These are phyloP conservation scores for Villa cingulata DNA, from an alignment of 2,888 invertebrate genomes.

Conservation along the genomic window DNA sequence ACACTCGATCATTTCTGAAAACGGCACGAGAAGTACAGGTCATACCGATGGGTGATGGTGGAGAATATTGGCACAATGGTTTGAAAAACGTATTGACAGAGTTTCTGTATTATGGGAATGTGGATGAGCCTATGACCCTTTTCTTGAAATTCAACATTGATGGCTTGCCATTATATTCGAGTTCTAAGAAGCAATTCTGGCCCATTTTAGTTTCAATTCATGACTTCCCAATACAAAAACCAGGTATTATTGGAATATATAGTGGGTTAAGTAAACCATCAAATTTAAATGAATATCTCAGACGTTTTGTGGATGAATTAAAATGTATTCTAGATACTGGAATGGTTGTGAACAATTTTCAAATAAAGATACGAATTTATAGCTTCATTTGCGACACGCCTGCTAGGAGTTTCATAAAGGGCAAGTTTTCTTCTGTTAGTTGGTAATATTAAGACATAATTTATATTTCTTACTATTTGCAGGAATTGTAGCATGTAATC, in stretches of 20 bases:
- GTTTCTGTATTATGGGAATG: too few species aligned
- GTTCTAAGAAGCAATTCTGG: not conserved
- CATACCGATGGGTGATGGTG: too few species aligned
- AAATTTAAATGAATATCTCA: not conserved
- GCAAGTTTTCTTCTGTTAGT: too few species aligned
- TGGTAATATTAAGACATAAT: too few species aligned
- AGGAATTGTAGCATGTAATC: not conserved
- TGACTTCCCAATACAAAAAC: not conserved
- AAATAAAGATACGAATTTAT: not conserved
- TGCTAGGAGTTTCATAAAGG: not conserved
- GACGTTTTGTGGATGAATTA: not conserved
- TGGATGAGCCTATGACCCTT: too few species aligned
- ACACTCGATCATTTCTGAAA: too few species aligned
- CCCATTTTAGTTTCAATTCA: not conserved
- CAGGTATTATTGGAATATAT: not conserved
- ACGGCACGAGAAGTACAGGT: too few species aligned
- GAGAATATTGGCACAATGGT: too few species aligned
- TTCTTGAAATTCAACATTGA: not conserved
- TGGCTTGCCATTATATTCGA: not conserved
- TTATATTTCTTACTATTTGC: too few species aligned
- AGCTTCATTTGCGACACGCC: not conserved
- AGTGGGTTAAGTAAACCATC: not conserved
- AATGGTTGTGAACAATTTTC: not conserved
- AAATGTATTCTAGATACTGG: not conserved
- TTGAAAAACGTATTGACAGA: too few species aligned